Base-by-base conservation (phyloP, 2,797 vertebrate species). In the Halcyon badia region DNA sequence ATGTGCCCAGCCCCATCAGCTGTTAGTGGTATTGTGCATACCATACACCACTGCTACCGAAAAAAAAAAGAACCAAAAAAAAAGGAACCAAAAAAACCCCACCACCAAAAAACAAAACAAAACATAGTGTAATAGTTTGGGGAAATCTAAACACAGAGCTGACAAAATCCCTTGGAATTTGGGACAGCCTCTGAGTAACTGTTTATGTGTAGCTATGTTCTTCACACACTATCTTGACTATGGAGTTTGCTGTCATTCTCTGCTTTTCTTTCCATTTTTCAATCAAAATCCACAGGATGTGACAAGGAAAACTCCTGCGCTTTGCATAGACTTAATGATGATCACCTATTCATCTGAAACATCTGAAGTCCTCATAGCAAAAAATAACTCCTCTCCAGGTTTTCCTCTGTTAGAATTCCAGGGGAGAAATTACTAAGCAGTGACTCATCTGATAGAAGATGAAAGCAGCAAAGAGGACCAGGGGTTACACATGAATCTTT, bases 1-100 rank as follows among this genome's bases (percentile, higher is more conserved):
- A 95, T 95, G 91, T 90, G 83, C 83, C 94, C 91, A 84, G 66
- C 91, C 93, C 83, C 44, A 88, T 89, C 85, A 87, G 80, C 83
- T 94, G 76, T 79, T 76, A 58, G 66, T 52, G 94, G 72, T 7
- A 86, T 82, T 94, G 85, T 95, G 58, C 58, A 79, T 60, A 56
- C 68, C 49, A 76, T n/a, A 65, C 19, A 56, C 30, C n/a, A 31
- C 54, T 19, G 33, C 56, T 22, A 22, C n/a, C 56, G 5, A 22
- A 14, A 21, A 31, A 25, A 9, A 20, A 19, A 46, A 16, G 12
- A 49, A 24, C 26, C 14, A 15, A 28, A 26, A 16, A 26, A 21
- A 33, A n/a, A n/a, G n/a, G 12, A 49, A 24, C 26, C 14, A 15
- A 28, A 26, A 16, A 26, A 21, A 33, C 26, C 42, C 42, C 44